A percentile compares a stretch with the other conserved stretches of the same genome.
Evolutionary conservation across 2,888 invertebrate genomes (phyloP).

Genomic region (Agrotis puta): DNA sequence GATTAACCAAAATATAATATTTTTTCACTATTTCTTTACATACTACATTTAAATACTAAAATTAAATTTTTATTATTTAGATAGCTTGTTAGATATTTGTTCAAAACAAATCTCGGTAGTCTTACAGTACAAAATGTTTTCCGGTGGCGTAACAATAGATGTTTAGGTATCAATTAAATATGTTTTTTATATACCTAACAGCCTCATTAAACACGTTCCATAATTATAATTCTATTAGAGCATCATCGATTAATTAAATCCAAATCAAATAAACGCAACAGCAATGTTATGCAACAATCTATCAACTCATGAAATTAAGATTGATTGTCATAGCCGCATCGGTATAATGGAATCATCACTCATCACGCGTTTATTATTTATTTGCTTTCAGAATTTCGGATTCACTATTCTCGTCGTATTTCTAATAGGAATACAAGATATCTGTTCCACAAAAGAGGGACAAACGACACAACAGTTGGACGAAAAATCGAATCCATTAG

Average conservation of each 20-base stretch:
- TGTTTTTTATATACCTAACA: not conserved
- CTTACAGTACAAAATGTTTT: not conserved
- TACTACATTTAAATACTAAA: too few relatives aligned
- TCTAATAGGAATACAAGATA: slow-evolving; percentile 56
- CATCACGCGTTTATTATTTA: slow-evolving; percentile 38
- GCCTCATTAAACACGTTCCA: not conserved
- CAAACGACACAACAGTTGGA: slow-evolving; percentile 52
- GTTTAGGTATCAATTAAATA: not conserved
- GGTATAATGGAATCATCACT: slow-evolving; percentile 49
- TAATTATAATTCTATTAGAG: not conserved
- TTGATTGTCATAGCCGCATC: slow-evolving; percentile 34
- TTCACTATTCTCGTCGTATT: slow-evolving; percentile 57
- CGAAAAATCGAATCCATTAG: slow-evolving; percentile 69
- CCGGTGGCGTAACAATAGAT: not conserved
- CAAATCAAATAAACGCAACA: slow-evolving; percentile 29
- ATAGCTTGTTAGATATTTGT: not conserved
- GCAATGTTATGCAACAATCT: slow-evolving; percentile 44
- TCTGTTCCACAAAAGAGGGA: slow-evolving; percentile 54
- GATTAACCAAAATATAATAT: too few relatives aligned
- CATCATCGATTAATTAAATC: slow-evolving; percentile 14
- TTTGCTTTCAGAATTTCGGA: slow-evolving; percentile 67
- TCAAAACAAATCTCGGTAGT: not conserved
- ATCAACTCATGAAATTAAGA: slow-evolving; percentile 44
- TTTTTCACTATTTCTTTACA: too few relatives aligned
- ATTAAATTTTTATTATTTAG: slow-evolving; percentile 3